Evolutionary conservation across 2,888 invertebrate genomes (phyloP).

Genomic region (Ennomos quercinarius): DNA sequence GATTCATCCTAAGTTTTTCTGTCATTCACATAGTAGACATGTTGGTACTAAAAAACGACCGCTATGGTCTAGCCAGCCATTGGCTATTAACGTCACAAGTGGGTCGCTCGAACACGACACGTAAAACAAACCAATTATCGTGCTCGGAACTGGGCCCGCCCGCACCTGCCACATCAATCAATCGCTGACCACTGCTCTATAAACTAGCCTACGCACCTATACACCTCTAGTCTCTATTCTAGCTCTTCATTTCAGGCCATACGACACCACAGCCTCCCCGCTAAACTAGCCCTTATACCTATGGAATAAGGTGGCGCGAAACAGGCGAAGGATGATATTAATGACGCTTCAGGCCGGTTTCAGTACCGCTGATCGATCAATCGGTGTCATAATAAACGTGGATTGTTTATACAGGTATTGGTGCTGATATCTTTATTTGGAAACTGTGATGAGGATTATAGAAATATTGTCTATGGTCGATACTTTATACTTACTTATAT

Average conservation of each 20-base stretch:
- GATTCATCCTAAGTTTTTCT: no score
- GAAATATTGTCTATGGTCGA: no score
- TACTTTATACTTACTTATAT: no score
- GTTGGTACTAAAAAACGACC: not conserved
- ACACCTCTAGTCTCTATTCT: constrained; percentile 11
- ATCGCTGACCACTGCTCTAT: constrained; percentile 28
- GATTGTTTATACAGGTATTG: constrained; percentile 18
- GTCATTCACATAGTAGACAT: no score
- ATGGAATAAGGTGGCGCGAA: constrained; percentile 8
- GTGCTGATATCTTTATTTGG: constrained; percentile 12
- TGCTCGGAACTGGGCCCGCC: constrained; percentile 28
- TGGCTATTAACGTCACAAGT: constrained; percentile 30
- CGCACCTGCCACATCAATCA: constrained; percentile 42
- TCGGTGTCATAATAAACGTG: constrained; percentile 24
- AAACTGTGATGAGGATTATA: not conserved
- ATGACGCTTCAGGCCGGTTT: constrained; percentile 17
- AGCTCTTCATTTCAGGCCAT: constrained; percentile 10
- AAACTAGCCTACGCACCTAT: constrained; percentile 4
- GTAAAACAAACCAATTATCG: constrained; percentile 43
- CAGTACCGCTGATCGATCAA: constrained; percentile 19
- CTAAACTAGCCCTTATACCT: constrained; percentile 12
- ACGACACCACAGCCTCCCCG: not conserved
- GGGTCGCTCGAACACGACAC: constrained; percentile 38
- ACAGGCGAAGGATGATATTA: not conserved
- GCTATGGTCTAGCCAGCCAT: constrained; percentile 7